Evolutionary conservation across 1,140 invertebrate genomes (phyloP).

Genomic region (Cataglyphis hispanica): DNA sequence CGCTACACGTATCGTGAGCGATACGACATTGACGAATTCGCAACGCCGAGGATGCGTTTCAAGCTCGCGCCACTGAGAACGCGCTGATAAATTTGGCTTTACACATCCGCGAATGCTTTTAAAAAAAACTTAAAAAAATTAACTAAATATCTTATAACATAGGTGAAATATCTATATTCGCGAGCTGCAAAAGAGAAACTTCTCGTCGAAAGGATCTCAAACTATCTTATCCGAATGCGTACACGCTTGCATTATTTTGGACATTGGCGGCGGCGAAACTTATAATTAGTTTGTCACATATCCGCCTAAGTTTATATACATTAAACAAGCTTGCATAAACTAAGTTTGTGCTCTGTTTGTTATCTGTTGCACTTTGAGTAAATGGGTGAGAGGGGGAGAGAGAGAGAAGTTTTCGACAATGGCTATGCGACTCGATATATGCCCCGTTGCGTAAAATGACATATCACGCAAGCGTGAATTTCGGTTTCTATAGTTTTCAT

Average conservation of each 20-base stretch:
- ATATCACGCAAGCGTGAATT: conserved; percentile 52
- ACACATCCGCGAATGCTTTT: not conserved
- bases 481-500: conserved; percentile 31
- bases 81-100: not conserved
- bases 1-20: conserved; percentile 46
- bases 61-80: not conserved
- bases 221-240: conserved; percentile 19
- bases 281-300: conserved; percentile 59
- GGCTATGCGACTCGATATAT: conserved; percentile 31
- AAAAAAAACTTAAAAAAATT: not conserved
- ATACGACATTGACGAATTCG: conserved; percentile 63
- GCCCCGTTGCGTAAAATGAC: conserved; percentile 34
- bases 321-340: conserved; percentile 41
- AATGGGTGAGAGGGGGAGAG: conserved; percentile 14
- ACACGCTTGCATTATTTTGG: conserved; percentile 36
- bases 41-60: conserved; percentile 1
- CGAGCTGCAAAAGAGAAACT: not conserved
- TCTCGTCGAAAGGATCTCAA: not conserved
- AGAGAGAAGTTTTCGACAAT: conserved; percentile 40
- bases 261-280: conserved; percentile 9
- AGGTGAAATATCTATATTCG: not conserved
- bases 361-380: conserved; percentile 51
- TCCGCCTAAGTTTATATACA: conserved; percentile 34
- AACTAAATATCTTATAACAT: not conserved
- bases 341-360: conserved; percentile 53